Base-by-base conservation (phyloP, 2,888 invertebrate species). In the Ennomos quercinarius region DNA sequence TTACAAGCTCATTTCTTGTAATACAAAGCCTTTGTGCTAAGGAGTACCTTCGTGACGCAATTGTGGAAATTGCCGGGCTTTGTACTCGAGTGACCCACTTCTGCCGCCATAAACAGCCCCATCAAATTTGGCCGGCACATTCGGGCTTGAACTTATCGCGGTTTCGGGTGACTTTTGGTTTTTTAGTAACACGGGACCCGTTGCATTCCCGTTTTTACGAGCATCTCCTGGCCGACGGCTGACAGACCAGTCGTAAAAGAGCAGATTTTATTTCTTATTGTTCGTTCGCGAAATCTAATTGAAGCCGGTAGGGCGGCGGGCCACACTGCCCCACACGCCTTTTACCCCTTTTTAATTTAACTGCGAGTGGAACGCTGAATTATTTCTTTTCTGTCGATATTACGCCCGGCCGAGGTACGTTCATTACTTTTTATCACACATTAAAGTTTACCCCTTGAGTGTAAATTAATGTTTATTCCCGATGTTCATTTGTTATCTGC, bases 281-380 rank as follows among this genome's bases (percentile, higher is more conserved):
- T 91, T 90, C 91, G 86, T 87, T 89, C 85, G 89, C 88, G 86
- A 91, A 91, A 89, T 89, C 89, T 89, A 91, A 91, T 92, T 90
- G 92, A 89, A 91, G 88, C 83, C 74, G 80, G 82, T 82, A 78
- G 72, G 76, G 27, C 27, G 27, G 27, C 27, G 55, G 70, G 71
- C 68, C 66, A 60, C 71, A 77, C 68, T 79, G 56, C 65, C 71
- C 17, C 79, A 76, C 84, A 77, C 85, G 83, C 78, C 76, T 74
- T 90, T 90, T 89, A 90, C 86, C 86, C 80, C 83, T 85, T 90
- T 90, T 90, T 89, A 89, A 91, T 89, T 91, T 89, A 84, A 88
- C 85, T 77, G 80, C 82, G 71, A 70, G 68, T 69, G 73, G 77
- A 83, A 84, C 81, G 78, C 76, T 81, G 87, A 86, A 81, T 87